Conservation (phyloP, 2,888 invertebrate genomes). For the Steromphala cineraria region DNA sequence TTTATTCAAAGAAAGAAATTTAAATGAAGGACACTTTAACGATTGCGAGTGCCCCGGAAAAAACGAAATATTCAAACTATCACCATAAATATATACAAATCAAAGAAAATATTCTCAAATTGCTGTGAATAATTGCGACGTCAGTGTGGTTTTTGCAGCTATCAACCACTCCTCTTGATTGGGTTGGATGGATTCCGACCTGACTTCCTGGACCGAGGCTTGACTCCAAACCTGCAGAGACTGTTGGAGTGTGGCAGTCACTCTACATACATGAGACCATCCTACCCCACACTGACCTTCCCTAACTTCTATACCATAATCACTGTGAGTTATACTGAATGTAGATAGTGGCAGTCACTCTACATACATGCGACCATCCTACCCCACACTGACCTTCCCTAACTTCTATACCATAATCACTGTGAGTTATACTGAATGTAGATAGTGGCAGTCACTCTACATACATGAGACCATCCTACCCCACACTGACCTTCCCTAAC, state of each 20-base stretch:
- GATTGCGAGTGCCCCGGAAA: too few relatives aligned
- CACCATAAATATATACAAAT: too few relatives aligned
- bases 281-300: conserved; percentile 68
- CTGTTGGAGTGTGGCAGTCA: conserved; percentile 59
- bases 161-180: conserved; percentile 61
- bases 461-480: conserved; percentile 66
- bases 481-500: conserved; percentile 69
- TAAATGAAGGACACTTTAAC: too few relatives aligned
- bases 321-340: conserved; percentile 53
- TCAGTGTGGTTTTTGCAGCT: conserved; percentile 25
- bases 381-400: conserved; percentile 68
- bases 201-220: conserved; percentile 56
- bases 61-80: too few relatives aligned
- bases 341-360: neutral
- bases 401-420: conserved; percentile 70
- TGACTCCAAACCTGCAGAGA: conserved; percentile 58
- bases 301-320: conserved; percentile 70
- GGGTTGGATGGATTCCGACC: conserved; percentile 68
- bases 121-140: neutral
- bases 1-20: too few relatives aligned
- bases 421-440: conserved; percentile 43
- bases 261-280: conserved; percentile 61
- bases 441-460: neutral
- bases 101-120: too few relatives aligned
- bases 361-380: conserved; percentile 61